Evolutionary conservation across 2,888 invertebrate species (phyloP).

Genomic region (Callyntrura guangdongensis): DNA sequence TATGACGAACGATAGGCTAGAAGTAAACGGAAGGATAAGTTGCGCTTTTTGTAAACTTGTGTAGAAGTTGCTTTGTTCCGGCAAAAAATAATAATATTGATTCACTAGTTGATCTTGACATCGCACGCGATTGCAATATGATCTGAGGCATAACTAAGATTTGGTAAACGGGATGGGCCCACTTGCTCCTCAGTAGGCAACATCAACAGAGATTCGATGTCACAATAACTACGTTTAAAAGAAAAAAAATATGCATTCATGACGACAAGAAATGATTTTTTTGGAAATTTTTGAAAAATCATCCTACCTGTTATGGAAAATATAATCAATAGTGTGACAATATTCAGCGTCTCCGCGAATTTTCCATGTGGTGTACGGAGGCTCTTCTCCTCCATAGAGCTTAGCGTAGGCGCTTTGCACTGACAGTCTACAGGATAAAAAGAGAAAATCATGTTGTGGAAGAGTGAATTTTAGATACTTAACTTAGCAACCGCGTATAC

Average conservation of each 20-base stretch:
- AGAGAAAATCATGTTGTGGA: background rate
- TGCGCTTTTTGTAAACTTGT: constrained; percentile 66
- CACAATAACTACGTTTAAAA: constrained; percentile 86
- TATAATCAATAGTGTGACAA: constrained; percentile 92
- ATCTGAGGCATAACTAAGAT: constrained; percentile 91
- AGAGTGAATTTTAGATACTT: too few species aligned
- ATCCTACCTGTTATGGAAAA: constrained; percentile 88
- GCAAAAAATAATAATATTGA: constrained; percentile 20
- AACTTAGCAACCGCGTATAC: too few species aligned
- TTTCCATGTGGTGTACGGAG: constrained; percentile 92
- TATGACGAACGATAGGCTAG: constrained; percentile 17
- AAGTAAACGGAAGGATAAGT: constrained; percentile 70
- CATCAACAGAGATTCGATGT: constrained; percentile 88
- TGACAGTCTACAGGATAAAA: constrained; percentile 79
- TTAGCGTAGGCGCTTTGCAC: constrained; percentile 86
- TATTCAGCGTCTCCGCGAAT: constrained; percentile 90
- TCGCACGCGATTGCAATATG: constrained; percentile 91
- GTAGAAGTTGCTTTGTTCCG: constrained; percentile 27
- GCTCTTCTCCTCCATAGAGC: constrained; percentile 87
- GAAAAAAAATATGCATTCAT: too few species aligned
- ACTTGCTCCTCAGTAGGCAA: constrained; percentile 90
- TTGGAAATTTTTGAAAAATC: too few species aligned
- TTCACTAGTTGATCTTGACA: constrained; percentile 86
- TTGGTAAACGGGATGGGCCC: constrained; percentile 90
- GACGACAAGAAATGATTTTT: too few species aligned